Evolutionary conservation across 2,797 vertebrate species (phyloP), one percentile per base, ranked within the genome.

Genomic region (Scolopax rusticola): DNA sequence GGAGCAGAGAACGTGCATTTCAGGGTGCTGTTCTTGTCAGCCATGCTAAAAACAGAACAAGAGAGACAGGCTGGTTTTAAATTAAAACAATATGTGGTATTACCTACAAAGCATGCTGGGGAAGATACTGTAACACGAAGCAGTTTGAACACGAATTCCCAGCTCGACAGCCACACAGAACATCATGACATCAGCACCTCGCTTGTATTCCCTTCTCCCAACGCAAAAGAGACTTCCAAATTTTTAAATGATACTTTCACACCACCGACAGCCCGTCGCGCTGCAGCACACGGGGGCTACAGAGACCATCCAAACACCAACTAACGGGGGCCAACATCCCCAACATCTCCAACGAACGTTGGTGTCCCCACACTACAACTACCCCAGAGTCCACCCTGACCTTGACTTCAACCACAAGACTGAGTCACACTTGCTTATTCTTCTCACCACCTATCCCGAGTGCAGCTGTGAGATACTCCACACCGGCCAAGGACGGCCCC

Each of bases 1-100:
- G 99, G 98, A 28, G 99, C 99, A 8, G 99, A 99, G 98, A 99
- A 99, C 33, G 99, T 99, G 95, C 99, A 99, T 95, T 99, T 99
- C 94, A 99, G 98, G 92, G 98, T 97, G 97, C 99, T 99, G 77
- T 98, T 99, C 98, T 99, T 99, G 97, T 99, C 99, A 86, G 99
- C 99, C 99, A 99, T 98, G 98, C 99, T 99, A 97, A 77, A 98
- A 98, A 94, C 97, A 97, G 91, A 97, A 97, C 84, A 82, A 94
- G 86, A 93, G 85, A 94, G 84, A 87, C 90, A 95, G 89, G 67
- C 88, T 80, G 87, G 85, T 36, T 82, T 91, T 68, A 87, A 36
- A 59, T 7, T 70, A 95, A 51, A 93, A 94, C 84, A 78, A n/a
- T 53, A 65, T 27, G 75, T 23, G 73, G 73, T 27, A 41, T 2